Base-by-base conservation (phyloP, 2,113 vertebrate genomes). In the Jaculus jaculus region DNA sequence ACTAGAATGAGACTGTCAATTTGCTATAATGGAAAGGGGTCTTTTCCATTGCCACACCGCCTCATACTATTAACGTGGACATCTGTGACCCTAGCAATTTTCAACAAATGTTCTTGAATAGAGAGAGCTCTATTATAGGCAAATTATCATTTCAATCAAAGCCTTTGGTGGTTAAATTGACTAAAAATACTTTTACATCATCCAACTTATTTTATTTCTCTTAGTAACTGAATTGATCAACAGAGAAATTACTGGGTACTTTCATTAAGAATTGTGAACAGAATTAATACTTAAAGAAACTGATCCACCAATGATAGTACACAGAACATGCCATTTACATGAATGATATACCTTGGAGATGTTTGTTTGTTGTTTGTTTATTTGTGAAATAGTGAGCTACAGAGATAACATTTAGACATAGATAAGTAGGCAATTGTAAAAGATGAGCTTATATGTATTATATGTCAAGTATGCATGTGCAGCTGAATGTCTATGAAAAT, bases 121-220 rank as follows among this genome's bases (percentile, higher is more conserved):
- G 87, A 71, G 42, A 85, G 60, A 92, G 95, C 71, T 85, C 32
- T 85, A 68, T 65, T 80, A 83, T 51, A 94, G 85, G 71, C 51
- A 92, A 93, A 94, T 95, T 94, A 94, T 78, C 66, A 73, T 72
- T 90, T 39, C 37, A 93, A 72, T 95, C 79, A 94, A 91, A 95
- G 69, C 54, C 51, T 94, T 94, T 93, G 88, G 60, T 85, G n/a
- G 34, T 86, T 96, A 96, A 96, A 94, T 84, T 94, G 51, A 82
- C 85, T 94, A 94, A 95, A 95, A 92, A 86, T 96, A 96, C 88
- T 83, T 37, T 28, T 16, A 60, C n/a, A 92, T 95, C 94, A 93
- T 95, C 96, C 82, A 93, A 93, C 96, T 95, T 96, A 94, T 86
- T 94, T 83, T 30, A 90, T 90, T 94, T 94, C 80, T 95, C 34